These are phyloP conservation scores for Galbula dea DNA, from an alignment of 2,113 vertebrate genomes.

Conservation along the genomic window DNA sequence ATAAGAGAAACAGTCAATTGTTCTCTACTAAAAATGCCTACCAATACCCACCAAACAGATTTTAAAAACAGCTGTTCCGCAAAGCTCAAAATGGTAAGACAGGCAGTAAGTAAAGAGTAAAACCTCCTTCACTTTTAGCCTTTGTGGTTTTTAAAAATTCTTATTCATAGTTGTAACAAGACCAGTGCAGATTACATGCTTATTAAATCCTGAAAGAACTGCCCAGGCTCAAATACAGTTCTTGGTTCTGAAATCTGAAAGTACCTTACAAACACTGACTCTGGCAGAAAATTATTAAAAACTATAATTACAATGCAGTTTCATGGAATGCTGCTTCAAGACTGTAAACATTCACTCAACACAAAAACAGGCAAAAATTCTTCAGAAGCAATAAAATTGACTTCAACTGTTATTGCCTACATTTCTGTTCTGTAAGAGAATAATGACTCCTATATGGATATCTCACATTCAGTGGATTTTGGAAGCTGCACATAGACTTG, in stretches of 20 bases:
- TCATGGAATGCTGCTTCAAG: neutral
- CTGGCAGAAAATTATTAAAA: neutral
- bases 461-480: neutral
- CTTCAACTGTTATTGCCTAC: neutral
- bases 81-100: neutral
- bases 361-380: neutral
- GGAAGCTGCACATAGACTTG: neutral
- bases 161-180: neutral
- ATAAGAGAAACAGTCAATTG: neutral
- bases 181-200: neutral
- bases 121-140: neutral
- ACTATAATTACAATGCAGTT: neutral
- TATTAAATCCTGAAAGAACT: neutral
- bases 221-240: neutral
- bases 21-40: neutral
- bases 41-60: neutral
- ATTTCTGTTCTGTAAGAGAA: neutral
- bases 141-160: neutral
- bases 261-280: rapidly evolving
- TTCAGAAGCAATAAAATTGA: neutral
- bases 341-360: neutral
- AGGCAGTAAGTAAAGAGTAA: neutral
- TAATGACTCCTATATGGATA: neutral
- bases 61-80: neutral
- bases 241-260: neutral